phyloP scores from a whole-genome alignment of 2,797 vertebrate species.

The Arnoldichthys spilopterus region DNA sequence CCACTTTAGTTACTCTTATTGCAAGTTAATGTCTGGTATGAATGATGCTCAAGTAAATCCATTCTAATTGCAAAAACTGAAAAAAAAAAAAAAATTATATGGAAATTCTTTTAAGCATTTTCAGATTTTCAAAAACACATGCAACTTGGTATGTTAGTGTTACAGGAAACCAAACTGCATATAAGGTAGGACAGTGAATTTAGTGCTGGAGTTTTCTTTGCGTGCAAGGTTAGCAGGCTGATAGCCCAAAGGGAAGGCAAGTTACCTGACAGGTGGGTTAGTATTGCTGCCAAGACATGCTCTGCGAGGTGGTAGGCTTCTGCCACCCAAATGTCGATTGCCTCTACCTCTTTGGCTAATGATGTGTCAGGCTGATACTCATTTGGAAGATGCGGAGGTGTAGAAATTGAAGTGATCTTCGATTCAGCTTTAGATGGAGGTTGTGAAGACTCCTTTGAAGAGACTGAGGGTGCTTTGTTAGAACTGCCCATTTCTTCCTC shows the following conservation, averaged over 20 bases:
- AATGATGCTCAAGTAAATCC: too few relatives aligned
- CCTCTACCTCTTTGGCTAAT: constrained; percentile 76
- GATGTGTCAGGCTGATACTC: constrained; percentile 59
- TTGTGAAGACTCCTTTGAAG: constrained; percentile 43
- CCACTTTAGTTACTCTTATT: too few relatives aligned
- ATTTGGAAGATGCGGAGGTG: constrained; percentile 59
- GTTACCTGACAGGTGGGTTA: constrained; percentile 87
- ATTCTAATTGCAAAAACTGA: not conserved
- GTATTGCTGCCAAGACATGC: constrained; percentile 85
- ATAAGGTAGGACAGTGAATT: constrained; percentile 46
- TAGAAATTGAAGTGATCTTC: constrained; percentile 49
- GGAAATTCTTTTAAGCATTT: not conserved
- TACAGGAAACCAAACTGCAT: constrained; percentile 18
- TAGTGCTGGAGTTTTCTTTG: constrained; percentile 58
- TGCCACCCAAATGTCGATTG: constrained; percentile 80
- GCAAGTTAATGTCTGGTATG: too few relatives aligned
- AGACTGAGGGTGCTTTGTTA: constrained; percentile 35
- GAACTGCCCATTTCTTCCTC: constrained; percentile 30
- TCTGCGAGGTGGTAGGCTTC: constrained; percentile 84
- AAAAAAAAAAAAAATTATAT: not conserved
- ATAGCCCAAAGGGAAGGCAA: constrained; percentile 66
- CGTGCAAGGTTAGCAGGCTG: constrained; percentile 73
- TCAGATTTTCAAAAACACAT: constrained; percentile 35
- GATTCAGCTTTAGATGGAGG: constrained; percentile 43
- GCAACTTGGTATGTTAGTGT: constrained; percentile 18